Base-by-base conservation (phyloP, 2,888 invertebrate species). In the Stenolophus ochropezus region DNA sequence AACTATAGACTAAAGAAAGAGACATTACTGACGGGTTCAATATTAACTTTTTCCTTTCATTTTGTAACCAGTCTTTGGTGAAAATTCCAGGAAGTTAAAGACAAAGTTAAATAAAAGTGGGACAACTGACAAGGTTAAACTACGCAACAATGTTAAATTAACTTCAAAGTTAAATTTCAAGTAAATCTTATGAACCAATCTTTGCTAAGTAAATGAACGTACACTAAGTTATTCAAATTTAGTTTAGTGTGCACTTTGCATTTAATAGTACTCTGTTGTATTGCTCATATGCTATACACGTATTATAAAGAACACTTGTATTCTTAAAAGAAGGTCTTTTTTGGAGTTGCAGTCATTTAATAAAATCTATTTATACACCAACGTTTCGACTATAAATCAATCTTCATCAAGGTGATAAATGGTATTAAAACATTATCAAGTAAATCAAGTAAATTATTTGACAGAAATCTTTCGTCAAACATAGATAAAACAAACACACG, bases 161-260 rank as follows among this genome's bases (percentile, higher is more conserved):
- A 56, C 21, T 56, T 56, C 21, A 56, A 56, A 56, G 56, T 56
- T 56, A 56, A 56, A 56, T 56, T 56, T 20, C 18, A 8, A 21
- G 56, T 21, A 56, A 56, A 56, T 56, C 53, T 53, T 56, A 56
- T 56, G 20, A 21, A 21, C 56, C 11, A 56, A 56, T 56, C 56
- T 56, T 56, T 56, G 21, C 20, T 56, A 56, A 56, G 56, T 56
- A 8, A 56, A 56, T 56, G 18, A 56, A 56, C 20, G 21, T 56
- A 20, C 20, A 6, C 21, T 56, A 56, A 11, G 21, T 56, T 56
- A 56, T 56, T 56, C 56, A 18, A 56, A 21, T 56, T 56, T 56
- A 8, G 53, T 53, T 53, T 21, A 56, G 20, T 56, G 18, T 18
- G 20, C 8, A 56, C 20, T 56, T 51, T 51, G 16, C 11, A 51